phyloP scores from a whole-genome alignment of 23 tunicate species.

The Trididemnum clinides region DNA sequence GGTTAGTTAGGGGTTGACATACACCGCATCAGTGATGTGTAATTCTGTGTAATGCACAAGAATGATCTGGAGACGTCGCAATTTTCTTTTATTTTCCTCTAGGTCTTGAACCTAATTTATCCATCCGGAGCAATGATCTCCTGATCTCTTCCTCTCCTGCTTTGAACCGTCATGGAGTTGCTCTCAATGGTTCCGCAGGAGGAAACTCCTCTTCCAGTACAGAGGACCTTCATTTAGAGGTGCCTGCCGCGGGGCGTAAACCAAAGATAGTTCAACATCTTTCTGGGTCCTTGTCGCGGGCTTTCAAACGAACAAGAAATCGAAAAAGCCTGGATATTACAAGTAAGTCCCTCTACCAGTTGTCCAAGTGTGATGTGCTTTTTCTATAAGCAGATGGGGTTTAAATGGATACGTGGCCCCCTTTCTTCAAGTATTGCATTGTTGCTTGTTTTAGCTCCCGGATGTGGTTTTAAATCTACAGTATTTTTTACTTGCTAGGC shows the following conservation, averaged over 20 bases:
- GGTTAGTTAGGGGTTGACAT: too few species aligned
- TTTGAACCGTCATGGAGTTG: constrained; percentile 26
- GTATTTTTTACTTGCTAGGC: too few species aligned
- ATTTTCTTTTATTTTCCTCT: neutral
- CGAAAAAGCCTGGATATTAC: constrained; percentile 77
- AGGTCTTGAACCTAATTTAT: constrained; percentile 52
- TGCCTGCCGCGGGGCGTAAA: neutral
- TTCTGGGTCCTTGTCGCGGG: constrained; percentile 87
- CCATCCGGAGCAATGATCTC: constrained; percentile 46
- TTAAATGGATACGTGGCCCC: too few species aligned
- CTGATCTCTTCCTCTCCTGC: constrained; percentile 54
- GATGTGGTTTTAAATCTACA: too few species aligned
- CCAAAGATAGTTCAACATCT: constrained; percentile 56
- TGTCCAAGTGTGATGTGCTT: too few species aligned
- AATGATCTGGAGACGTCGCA: neutral
- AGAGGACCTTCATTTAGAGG: constrained; percentile 47
- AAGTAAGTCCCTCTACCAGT: too few species aligned
- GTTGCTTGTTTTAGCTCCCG: too few species aligned
- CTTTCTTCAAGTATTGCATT: too few species aligned
- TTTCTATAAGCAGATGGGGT: too few species aligned
- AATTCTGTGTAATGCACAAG: too few species aligned
- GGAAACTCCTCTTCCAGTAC: constrained; percentile 49
- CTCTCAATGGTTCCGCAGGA: constrained; percentile 22
- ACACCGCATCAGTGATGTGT: too few species aligned
- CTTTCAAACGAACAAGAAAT: constrained; percentile 64